Base-by-base conservation (phyloP, 2,888 invertebrate genomes). In the Zygaena filipendulae region DNA sequence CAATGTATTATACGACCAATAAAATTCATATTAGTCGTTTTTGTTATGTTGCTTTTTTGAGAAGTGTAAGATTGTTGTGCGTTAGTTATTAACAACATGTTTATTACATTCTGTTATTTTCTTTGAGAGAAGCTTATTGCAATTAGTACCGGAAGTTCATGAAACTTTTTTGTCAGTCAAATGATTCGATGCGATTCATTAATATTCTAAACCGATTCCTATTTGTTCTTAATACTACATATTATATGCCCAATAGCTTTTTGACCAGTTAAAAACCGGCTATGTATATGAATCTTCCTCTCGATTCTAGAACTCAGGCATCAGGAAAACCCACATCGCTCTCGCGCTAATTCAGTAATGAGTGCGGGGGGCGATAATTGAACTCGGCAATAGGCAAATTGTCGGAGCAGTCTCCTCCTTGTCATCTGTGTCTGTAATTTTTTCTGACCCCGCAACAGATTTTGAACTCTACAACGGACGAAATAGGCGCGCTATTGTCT, bases 291-390 rank as follows among this genome's bases (percentile, higher is more conserved):
- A 53, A 57, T 40, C 54, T 52, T 52, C 45, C 55, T 52, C 45
- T 48, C 58, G 57, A 63, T 62, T 61, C 55, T 49, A 43, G 44
- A 36, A 28, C 58, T 62, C 59, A 67, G 66, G 74, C 72, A 75
- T 71, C 64, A 59, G 62, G n/a, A 50, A 54, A 72, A 64, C 71
- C 61, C 63, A 61, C 59, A 55, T 59, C 59, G 54, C 61, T 71
- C 64, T 61, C 64, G 68, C 59, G 64, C 72, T 77, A 75, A 79
- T 74, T 63, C 77, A 62, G 71, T 74, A 75, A 77, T 72, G 60
- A 70, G 70, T 62, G 74, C 72, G 67, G 75, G 70, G 79, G 77
- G 79, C 72, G 74, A 75, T 75, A 77, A 79, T 77, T 77, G 71
- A 62, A 62, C 61, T 58, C 70, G 52, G 60, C 74, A 77, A 79